Percentiles rank a stretch among this genome's conserved stretches.
Conservation (phyloP, 2,888 invertebrate species). For the Ichneumon xanthorius region DNA sequence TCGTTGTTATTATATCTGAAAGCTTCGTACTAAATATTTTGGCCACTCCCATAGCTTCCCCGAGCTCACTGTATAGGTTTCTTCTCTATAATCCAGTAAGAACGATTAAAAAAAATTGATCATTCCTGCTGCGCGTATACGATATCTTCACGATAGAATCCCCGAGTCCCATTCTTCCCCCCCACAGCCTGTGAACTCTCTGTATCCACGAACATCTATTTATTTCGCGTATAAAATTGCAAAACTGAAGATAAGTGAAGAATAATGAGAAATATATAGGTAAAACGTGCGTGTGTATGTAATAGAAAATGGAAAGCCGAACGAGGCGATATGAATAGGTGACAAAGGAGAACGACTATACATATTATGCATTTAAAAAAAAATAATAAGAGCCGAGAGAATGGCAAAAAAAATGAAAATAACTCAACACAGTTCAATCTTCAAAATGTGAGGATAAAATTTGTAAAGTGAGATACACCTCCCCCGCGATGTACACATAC, state of each 20-base stretch:
- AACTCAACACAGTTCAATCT: constrained; percentile 59
- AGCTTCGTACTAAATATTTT: constrained; percentile 19
- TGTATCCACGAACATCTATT: constrained; percentile 19
- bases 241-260: constrained; percentile 30
- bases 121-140: constrained; percentile 62
- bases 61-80: constrained; percentile 24
- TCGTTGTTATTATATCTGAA: constrained; percentile 1
- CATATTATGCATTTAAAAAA: constrained; percentile 52
- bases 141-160: constrained; percentile 57
- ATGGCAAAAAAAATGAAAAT: constrained; percentile 17
- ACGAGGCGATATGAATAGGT: constrained; percentile 42
- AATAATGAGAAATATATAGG: constrained; percentile 2
- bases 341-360: constrained; percentile 49
- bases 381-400: constrained; percentile 46
- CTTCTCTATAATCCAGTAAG: constrained; percentile 14
- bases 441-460: constrained; percentile 56
- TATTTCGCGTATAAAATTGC: constrained; percentile 50
- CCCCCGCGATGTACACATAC: constrained; percentile 76
- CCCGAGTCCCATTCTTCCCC: constrained; percentile 3
- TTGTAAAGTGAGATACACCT: constrained; percentile 63
- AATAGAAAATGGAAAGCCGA: constrained; percentile 32
- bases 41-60: constrained; percentile 4
- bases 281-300: constrained; percentile 42
- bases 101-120: constrained; percentile 21
- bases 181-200: constrained; percentile 8